Conservation (phyloP, 1,140 invertebrate genomes). For the Bombus pascuorum region DNA sequence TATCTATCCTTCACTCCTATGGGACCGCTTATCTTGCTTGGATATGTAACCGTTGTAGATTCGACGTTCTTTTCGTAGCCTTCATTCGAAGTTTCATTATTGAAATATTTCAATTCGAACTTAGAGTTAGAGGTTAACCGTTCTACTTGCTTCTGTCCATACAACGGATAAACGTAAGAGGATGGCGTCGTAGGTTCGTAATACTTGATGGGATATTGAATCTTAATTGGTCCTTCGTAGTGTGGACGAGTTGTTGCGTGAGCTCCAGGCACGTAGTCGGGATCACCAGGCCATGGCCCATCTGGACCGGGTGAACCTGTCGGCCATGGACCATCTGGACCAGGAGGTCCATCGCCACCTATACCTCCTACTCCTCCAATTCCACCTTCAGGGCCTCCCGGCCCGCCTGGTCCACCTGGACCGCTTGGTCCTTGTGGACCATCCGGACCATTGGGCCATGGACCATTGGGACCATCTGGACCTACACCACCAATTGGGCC, state of each 20-base stretch:
- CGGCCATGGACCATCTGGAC: slow-evolving; percentile 73
- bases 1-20: slow-evolving; percentile 7
- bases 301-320: slow-evolving; percentile 74
- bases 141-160: slow-evolving; percentile 26
- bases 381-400: slow-evolving; percentile 40
- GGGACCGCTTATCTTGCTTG: slow-evolving; percentile 23
- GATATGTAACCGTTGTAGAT: background rate
- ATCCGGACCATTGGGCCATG: slow-evolving; percentile 30
- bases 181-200: slow-evolving; percentile 13
- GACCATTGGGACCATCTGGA: slow-evolving; percentile 35
- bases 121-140: slow-evolving; percentile 3
- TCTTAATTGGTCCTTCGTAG: slow-evolving; percentile 31
- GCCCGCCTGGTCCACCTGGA: slow-evolving; percentile 20
- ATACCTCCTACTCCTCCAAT: slow-evolving; percentile 60
- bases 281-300: slow-evolving; percentile 77
- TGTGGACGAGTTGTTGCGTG: slow-evolving; percentile 18
- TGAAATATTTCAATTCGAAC: background rate
- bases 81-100: background rate
- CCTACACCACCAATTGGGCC: slow-evolving; percentile 28
- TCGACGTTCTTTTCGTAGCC: slow-evolving; percentile 16
- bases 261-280: slow-evolving; percentile 63
- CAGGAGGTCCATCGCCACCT: slow-evolving; percentile 60
- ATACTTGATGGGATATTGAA: slow-evolving; percentile 21
- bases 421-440: slow-evolving; percentile 30
- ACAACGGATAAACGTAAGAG: background rate